Percentiles rank a stretch among this genome's conserved stretches.
These are phyloP conservation scores for Ailuropoda melanoleuca DNA, from an alignment of 2,113 vertebrate species.

Conservation along the genomic window DNA sequence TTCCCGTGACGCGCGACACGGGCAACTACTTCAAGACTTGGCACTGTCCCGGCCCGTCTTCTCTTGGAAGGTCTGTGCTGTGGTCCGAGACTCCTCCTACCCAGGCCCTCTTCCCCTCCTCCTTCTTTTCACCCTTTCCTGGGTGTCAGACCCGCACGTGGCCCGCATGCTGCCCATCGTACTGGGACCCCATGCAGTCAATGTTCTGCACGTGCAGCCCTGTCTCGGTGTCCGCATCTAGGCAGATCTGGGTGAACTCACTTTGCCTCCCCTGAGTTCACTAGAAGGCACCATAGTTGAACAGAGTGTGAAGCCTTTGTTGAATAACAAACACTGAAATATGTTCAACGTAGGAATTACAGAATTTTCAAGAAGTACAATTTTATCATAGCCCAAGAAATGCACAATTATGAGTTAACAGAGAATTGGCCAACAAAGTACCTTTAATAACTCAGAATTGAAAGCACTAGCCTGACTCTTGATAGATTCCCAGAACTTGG, in stretches of 20 bases:
- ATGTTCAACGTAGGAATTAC: neutral
- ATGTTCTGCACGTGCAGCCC: no score
- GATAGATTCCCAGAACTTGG: neutral
- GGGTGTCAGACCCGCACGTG: neutral
- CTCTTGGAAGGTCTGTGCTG: neutral
- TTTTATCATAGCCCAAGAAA: neutral
- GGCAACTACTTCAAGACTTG: neutral
- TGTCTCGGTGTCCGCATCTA: neutral
- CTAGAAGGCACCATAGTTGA: neutral
- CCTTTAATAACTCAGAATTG: neutral
- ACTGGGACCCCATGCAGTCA: fast-evolving
- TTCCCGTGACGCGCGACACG: neutral
- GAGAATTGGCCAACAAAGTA: neutral
- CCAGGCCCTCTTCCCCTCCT: no score
- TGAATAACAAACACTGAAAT: neutral
- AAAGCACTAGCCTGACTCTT: neutral
- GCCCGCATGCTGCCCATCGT: no score
- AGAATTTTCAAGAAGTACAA: neutral
- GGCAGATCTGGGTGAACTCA: neutral
- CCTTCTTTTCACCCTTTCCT: neutral
- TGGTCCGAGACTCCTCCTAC: no score
- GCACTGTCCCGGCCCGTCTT: neutral
- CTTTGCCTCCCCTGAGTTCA: neutral
- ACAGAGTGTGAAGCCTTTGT: neutral
- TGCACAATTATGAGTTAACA: neutral